Conservation (phyloP, 2,113 vertebrate species). For the Xenopus borealis region DNA sequence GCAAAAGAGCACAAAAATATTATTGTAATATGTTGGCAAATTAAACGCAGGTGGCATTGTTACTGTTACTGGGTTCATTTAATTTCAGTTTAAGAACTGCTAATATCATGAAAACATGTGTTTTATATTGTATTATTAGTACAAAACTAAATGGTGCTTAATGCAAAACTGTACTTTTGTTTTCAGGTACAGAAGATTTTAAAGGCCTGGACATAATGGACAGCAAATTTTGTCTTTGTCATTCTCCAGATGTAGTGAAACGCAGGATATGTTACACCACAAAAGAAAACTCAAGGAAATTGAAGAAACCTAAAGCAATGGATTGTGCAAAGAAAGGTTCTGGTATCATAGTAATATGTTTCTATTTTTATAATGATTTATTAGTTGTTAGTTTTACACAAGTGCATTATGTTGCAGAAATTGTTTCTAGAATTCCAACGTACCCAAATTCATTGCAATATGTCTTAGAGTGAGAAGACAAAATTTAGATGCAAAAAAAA, state of each 20-base stretch:
- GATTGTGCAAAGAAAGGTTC: neutral
- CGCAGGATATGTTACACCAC: slow-evolving; percentile 2
- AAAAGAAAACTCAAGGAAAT: slow-evolving; percentile 3
- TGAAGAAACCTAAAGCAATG: slow-evolving; percentile 31
- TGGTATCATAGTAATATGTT: slow-evolving; percentile 30
- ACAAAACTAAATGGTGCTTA: too few species aligned
- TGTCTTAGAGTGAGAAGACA: slow-evolving; percentile 29
- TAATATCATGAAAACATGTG: too few species aligned
- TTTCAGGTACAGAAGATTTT: slow-evolving; percentile 34
- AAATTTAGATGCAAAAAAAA: slow-evolving; percentile 27
- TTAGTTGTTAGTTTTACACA: slow-evolving; percentile 34
- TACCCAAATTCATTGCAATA: slow-evolving; percentile 36
- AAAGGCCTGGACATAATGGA: slow-evolving; percentile 20
- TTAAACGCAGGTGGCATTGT: too few species aligned
- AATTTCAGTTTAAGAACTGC: too few species aligned
- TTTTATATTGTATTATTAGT: too few species aligned
- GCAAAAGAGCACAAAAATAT: too few species aligned
- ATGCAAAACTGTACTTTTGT: too few species aligned
- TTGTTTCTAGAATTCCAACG: slow-evolving; percentile 8
- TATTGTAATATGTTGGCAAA: too few species aligned
- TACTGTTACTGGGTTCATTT: too few species aligned
- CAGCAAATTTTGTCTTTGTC: slow-evolving; percentile 30
- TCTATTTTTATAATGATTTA: neutral
- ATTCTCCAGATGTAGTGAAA: slow-evolving; percentile 16
- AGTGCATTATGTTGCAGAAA: slow-evolving; percentile 39